phyloP scores from a whole-genome alignment of 2,797 vertebrate genomes.

The Cyprinodon diabolis region DNA sequence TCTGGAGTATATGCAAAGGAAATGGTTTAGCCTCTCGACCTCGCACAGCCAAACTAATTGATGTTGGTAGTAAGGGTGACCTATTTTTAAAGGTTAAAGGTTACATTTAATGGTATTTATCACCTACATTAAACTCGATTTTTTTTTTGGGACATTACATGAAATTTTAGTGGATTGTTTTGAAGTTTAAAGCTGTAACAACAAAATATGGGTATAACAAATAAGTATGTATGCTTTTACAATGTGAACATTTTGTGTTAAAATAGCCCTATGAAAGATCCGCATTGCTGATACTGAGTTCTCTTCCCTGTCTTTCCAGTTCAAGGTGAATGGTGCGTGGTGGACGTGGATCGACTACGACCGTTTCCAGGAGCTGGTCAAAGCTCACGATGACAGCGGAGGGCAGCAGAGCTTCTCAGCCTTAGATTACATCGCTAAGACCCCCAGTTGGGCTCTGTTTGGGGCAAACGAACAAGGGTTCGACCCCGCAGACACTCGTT shows the following conservation, averaged over 20 bases:
- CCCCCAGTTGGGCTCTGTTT: constrained; percentile 90
- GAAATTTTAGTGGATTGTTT: not conserved
- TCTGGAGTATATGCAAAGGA: too few species aligned
- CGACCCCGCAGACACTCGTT: constrained; percentile 87
- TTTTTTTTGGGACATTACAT: not conserved
- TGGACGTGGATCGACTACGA: constrained; percentile 93
- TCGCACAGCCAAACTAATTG: too few species aligned
- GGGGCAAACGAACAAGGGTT: constrained; percentile 88
- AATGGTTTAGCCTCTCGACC: too few species aligned
- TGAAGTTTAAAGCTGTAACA: not conserved
- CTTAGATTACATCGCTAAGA: constrained; percentile 85
- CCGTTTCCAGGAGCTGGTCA: constrained; percentile 87
- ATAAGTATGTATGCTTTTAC: not conserved
- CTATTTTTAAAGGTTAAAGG: too few species aligned
- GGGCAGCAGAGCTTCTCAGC: constrained; percentile 83
- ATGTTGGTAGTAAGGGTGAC: too few species aligned
- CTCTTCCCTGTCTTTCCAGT: constrained; percentile 72
- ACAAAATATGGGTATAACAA: not conserved
- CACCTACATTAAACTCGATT: too few species aligned
- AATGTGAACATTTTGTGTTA: not conserved
- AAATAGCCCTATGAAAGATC: not conserved
- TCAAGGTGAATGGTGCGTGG: constrained; percentile 87
- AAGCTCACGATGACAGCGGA: constrained; percentile 68
- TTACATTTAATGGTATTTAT: too few species aligned
- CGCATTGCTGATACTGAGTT: not conserved